Evolutionary conservation across 92 coral and sea anemone species (phyloP).

Genomic region (Nematostella vectensis): DNA sequence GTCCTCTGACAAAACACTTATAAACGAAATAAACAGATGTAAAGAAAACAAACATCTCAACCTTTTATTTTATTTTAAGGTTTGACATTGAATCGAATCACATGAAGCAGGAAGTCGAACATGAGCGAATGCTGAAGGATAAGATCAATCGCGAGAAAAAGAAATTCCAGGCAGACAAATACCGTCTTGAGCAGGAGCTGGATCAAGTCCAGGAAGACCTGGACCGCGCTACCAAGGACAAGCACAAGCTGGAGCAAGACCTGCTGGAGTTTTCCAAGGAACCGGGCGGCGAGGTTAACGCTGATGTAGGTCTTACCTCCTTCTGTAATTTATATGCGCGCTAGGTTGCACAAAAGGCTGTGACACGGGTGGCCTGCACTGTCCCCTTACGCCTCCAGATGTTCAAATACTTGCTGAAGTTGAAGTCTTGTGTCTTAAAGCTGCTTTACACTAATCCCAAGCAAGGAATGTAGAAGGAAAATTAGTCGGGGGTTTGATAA

Average conservation of each 20-base stretch:
- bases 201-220: conserved; percentile 60
- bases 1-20: too few species aligned
- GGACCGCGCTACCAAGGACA: conserved; percentile 63
- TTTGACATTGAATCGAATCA: conserved; percentile 79
- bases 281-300: neutral
- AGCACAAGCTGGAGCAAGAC: conserved; percentile 54
- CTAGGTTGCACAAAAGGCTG: too few species aligned
- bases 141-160: conserved; percentile 86
- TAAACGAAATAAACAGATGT: too few species aligned
- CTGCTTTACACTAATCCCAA: too few species aligned
- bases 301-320: conserved; percentile 52
- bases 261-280: conserved; percentile 53
- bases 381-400: too few species aligned
- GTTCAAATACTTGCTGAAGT: too few species aligned
- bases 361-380: too few species aligned
- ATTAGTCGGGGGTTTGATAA: too few species aligned
- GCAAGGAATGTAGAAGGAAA: too few species aligned
- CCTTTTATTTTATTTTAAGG: conserved; percentile 35
- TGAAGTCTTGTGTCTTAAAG: too few species aligned
- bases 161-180: conserved; percentile 57
- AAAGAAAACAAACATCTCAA: too few species aligned
- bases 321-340: too few species aligned
- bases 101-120: conserved; percentile 59
- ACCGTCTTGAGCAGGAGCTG: conserved; percentile 68
- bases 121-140: conserved; percentile 64